phyloP scores from a whole-genome alignment of 2,888 invertebrate species.

The Prosapia bicincta region DNA sequence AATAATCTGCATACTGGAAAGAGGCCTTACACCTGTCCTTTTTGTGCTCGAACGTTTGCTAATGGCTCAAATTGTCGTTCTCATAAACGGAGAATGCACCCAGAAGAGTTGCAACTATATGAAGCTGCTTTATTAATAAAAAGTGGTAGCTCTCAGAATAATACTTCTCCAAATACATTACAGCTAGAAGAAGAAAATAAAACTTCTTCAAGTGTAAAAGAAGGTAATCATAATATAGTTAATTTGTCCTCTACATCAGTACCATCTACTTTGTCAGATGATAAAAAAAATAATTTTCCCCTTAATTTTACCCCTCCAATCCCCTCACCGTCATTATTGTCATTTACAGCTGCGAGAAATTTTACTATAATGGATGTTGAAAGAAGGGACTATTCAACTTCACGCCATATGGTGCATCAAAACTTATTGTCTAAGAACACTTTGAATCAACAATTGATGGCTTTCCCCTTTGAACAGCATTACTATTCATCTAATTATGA shows the following conservation, averaged over 20 bases:
- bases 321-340: not conserved
- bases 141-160: not conserved
- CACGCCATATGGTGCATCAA: not conserved
- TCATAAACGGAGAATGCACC: constrained; percentile 54
- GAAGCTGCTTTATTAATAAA: constrained; percentile 1
- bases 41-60: constrained; percentile 55
- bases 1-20: constrained; percentile 56
- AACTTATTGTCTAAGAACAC: not conserved
- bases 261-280: not conserved
- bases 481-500: not conserved
- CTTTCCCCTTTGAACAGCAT: not conserved
- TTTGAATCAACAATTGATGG: constrained; percentile 5
- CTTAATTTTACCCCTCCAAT: not conserved
- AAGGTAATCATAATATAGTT: constrained; percentile 5
- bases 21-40: constrained; percentile 54
- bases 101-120: constrained; percentile 44
- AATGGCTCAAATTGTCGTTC: constrained; percentile 56
- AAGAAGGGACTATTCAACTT: not conserved
- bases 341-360: not conserved
- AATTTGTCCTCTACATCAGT: not conserved
- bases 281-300: not conserved
- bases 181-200: not conserved
- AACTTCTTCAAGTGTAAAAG: not conserved
- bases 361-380: not conserved
- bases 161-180: not conserved